phyloP scores from a whole-genome alignment of 2,888 invertebrate species.

The Apoda limacodes region DNA sequence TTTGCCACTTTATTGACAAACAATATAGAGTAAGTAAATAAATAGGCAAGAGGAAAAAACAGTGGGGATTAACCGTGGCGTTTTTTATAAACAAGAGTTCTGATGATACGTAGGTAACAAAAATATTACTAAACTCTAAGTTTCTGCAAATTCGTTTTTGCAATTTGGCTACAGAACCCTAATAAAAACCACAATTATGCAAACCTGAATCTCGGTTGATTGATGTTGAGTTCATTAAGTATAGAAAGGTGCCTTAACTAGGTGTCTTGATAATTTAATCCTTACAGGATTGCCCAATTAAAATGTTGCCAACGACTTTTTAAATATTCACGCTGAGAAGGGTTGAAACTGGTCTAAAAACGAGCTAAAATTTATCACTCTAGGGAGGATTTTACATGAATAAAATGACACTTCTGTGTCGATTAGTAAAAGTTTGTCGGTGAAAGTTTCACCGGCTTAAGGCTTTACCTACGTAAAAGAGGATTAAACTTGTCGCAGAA shows the following conservation, averaged over 20 bases:
- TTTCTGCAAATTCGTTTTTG: no score
- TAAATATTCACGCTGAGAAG: conserved; percentile 61
- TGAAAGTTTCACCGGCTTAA: conserved; percentile 28
- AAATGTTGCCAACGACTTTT: conserved; percentile 67
- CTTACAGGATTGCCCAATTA: conserved; percentile 65
- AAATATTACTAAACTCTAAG: no score
- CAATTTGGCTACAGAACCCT: no score
- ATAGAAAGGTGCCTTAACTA: conserved; percentile 56
- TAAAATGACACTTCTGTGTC: conserved; percentile 65
- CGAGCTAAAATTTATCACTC: conserved; percentile 57
- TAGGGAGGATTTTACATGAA: conserved; percentile 50
- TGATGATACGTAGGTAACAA: no score
- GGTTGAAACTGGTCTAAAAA: conserved; percentile 57
- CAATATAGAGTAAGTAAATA: no score
- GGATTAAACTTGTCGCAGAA: no score
- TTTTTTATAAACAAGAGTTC: no score
- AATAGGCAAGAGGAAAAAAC: no score
- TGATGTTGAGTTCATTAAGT: conserved; percentile 66
- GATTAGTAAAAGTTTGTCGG: conserved; percentile 52
- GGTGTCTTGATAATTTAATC: conserved; percentile 71
- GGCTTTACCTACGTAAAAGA: conserved; percentile 25
- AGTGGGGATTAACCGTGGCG: no score
- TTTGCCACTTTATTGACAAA: no score
- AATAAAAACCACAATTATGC: conserved; percentile 18
- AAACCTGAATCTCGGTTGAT: conserved; percentile 35